These are phyloP conservation scores for Caenorhabditis angaria DNA, from an alignment of 2,888 invertebrate species.

Conservation along the genomic window DNA sequence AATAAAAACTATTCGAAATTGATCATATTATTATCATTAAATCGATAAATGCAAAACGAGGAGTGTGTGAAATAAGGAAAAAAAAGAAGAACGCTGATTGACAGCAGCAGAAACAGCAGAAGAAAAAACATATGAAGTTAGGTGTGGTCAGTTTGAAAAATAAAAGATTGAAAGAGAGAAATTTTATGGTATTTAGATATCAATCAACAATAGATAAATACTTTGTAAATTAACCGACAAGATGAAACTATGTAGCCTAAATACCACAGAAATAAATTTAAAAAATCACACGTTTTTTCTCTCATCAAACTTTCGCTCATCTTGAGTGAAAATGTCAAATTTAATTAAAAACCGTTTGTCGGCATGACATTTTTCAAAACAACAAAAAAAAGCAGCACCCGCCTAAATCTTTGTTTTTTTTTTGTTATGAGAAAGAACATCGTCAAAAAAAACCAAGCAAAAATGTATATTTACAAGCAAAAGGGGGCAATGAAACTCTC, in stretches of 20 bases:
- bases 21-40: not conserved
- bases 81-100: not conserved
- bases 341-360: conserved; percentile 2
- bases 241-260: too few species aligned
- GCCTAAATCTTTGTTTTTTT: not conserved
- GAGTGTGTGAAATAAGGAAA: not conserved
- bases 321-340: conserved; percentile 4
- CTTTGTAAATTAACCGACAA: too few species aligned
- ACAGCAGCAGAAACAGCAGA: too few species aligned
- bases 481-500: not conserved
- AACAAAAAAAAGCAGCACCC: not conserved
- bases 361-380: not conserved
- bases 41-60: conserved; percentile 1
- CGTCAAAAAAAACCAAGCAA: not conserved
- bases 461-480: not conserved
- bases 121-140: not conserved
- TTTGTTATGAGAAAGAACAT: not conserved
- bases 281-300: not conserved
- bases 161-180: not conserved
- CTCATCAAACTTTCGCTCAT: not conserved
- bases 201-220: not conserved
- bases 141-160: not conserved
- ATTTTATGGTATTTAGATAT: too few species aligned
- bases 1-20: conserved; percentile 1
- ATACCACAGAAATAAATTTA: too few species aligned